These are phyloP conservation scores for Brachynemurus nebulosus DNA, from an alignment of 2,888 invertebrate species.

Conservation along the genomic window DNA sequence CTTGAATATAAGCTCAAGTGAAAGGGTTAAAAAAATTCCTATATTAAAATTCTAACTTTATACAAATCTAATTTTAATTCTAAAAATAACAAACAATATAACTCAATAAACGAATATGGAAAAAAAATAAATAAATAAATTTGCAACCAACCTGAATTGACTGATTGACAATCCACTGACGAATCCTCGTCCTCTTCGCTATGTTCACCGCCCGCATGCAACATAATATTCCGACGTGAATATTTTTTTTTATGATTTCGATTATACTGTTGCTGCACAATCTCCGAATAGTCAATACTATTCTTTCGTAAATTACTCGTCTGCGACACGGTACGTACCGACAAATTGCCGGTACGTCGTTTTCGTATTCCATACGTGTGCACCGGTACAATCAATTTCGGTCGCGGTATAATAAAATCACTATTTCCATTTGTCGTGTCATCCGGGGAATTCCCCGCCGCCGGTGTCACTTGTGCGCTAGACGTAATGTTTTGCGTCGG, in stretches of 20 bases:
- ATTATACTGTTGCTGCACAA: too few relatives aligned
- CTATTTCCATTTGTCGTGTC: constrained; percentile 19
- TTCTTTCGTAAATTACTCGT: constrained; percentile 4
- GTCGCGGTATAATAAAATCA: constrained; percentile 72
- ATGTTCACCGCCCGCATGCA: constrained; percentile 37
- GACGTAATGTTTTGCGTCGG: neutral
- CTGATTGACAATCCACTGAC: too few relatives aligned
- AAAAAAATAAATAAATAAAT: too few relatives aligned
- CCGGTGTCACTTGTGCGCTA: neutral
- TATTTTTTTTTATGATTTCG: too few relatives aligned
- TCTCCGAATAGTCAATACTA: constrained; percentile 15
- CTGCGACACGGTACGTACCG: constrained; percentile 18
- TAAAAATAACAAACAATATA: too few relatives aligned
- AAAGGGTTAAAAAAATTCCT: too few relatives aligned
- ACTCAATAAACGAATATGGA: too few relatives aligned
- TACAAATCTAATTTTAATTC: too few relatives aligned
- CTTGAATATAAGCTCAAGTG: too few relatives aligned
- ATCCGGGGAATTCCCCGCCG: neutral
- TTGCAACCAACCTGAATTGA: too few relatives aligned
- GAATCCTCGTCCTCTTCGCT: constrained; percentile 29
- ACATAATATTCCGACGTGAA: too few relatives aligned
- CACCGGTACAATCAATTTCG: constrained; percentile 74
- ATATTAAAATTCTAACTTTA: too few relatives aligned
- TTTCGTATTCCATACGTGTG: constrained; percentile 73
- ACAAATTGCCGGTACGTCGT: constrained; percentile 64